A percentile compares a stretch with the other conserved stretches of the same genome.
These are phyloP conservation scores for Scolopax rusticola DNA, from an alignment of 2,797 vertebrate species.

Conservation along the genomic window DNA sequence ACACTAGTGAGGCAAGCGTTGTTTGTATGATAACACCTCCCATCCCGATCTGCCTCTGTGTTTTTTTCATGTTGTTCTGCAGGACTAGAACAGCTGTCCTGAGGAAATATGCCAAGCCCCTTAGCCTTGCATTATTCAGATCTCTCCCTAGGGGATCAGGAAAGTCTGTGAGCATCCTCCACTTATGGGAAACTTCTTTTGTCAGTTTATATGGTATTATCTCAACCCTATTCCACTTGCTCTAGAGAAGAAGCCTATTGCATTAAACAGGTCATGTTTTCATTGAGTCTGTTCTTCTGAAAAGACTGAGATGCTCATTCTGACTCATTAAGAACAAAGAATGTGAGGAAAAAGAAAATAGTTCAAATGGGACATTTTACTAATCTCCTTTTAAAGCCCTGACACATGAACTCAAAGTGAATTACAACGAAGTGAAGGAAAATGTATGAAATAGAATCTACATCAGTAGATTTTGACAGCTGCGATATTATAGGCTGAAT, in stretches of 20 bases:
- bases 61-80: constrained; percentile 7
- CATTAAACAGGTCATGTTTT: neutral
- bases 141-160: neutral
- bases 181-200: neutral
- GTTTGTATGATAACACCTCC: neutral
- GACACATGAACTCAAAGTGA: neutral
- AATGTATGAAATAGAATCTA: constrained; percentile 28
- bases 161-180: neutral
- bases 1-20: neutral
- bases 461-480: constrained; percentile 26
- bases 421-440: constrained; percentile 11
- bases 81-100: constrained; percentile 50
- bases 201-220: neutral
- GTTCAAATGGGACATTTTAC: neutral
- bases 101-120: constrained; percentile 40
- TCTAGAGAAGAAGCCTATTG: neutral
- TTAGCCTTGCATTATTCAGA: constrained; percentile 50
- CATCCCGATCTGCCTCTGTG: neutral
- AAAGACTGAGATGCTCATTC: neutral
- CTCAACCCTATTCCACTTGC: neutral
- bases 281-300: neutral
- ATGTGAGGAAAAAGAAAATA: constrained; percentile 26
- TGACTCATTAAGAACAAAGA: neutral
- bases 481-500: constrained; percentile 48
- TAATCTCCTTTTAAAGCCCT: neutral